Conservation (phyloP, 2,797 vertebrate genomes). For the Gymnocypris eckloni region DNA sequence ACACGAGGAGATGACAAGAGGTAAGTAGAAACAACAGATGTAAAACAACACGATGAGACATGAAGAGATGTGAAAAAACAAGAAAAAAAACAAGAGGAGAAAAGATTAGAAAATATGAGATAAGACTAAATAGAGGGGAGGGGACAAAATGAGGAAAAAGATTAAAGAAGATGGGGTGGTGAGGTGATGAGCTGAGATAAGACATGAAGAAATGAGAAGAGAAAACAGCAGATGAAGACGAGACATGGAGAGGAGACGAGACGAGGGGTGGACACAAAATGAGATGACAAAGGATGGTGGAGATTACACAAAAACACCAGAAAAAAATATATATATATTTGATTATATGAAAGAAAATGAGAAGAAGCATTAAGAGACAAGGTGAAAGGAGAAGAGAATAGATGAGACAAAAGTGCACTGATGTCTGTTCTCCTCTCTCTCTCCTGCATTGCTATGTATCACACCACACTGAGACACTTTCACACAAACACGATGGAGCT, state of each 20-base stretch:
- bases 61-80: neutral
- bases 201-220: neutral
- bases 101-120: neutral
- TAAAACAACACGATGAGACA: neutral
- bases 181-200: neutral
- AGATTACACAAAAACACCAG: neutral
- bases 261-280: neutral
- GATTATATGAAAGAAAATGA: neutral
- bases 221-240: neutral
- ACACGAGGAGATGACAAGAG: neutral
- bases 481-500: slow-evolving; percentile 32
- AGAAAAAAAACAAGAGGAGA: neutral
- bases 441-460: slow-evolving; percentile 37
- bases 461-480: slow-evolving; percentile 23
- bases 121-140: neutral
- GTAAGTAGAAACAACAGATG: neutral
- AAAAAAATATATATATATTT: no score
- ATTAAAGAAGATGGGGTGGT: neutral
- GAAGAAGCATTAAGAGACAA: neutral
- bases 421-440: neutral
- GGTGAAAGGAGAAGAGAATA: no score
- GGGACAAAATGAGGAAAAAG: neutral
- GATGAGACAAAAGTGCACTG: neutral
- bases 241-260: neutral
- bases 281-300: neutral